Evolutionary conservation across 2,113 vertebrate species (phyloP).

Genomic region (Pelecanus crispus): DNA sequence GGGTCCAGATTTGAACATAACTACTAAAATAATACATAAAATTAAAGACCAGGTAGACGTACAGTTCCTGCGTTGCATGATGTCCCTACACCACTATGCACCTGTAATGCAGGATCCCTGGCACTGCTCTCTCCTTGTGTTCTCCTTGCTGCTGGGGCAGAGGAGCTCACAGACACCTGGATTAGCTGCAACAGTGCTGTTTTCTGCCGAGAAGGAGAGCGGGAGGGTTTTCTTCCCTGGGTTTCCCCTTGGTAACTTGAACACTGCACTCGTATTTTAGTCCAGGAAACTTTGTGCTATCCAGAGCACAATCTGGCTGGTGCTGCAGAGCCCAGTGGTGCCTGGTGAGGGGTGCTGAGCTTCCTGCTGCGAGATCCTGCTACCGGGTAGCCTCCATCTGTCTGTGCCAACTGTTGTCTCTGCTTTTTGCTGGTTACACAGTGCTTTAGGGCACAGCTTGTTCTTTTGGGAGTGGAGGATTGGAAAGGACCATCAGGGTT

Average conservation of each 20-base stretch:
- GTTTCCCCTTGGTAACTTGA: neutral
- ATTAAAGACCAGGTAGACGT: neutral
- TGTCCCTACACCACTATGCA: neutral
- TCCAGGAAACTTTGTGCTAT: neutral
- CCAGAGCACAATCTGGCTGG: neutral
- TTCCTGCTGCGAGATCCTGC: neutral
- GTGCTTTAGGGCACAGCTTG: neutral
- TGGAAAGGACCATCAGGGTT: neutral
- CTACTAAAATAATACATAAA: neutral
- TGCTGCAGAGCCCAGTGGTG: neutral
- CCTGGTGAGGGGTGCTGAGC: slow-evolving; percentile 29
- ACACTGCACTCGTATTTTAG: neutral
- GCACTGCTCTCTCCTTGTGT: neutral
- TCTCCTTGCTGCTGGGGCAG: neutral
- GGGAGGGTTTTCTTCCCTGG: neutral
- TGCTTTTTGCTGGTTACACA: neutral
- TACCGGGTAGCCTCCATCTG: slow-evolving; percentile 24
- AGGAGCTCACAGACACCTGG: neutral
- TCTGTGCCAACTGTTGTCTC: slow-evolving; percentile 4
- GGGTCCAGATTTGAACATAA: neutral
- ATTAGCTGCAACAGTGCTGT: neutral
- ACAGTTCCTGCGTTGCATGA: neutral
- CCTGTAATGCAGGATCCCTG: neutral
- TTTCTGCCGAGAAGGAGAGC: neutral
- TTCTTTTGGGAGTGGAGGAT: neutral